phyloP scores from a whole-genome alignment of 2,888 invertebrate genomes.

The Notodonta dromedarius region DNA sequence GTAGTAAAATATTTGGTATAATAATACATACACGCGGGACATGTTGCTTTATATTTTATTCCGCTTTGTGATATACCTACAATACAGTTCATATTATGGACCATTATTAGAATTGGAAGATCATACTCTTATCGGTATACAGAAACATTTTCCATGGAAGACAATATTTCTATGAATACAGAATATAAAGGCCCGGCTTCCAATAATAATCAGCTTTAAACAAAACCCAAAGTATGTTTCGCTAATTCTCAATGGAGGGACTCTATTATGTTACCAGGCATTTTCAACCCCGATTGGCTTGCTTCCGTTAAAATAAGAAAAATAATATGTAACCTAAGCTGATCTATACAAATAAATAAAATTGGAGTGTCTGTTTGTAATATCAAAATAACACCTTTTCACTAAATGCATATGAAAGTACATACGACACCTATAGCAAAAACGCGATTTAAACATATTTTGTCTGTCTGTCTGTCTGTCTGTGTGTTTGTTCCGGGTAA shows the following conservation, averaged over 20 bases:
- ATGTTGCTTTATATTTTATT: slow-evolving; percentile 20
- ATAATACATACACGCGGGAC: slow-evolving; percentile 14
- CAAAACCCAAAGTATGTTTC: too few species aligned
- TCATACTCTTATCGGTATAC: background rate
- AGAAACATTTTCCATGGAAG: background rate
- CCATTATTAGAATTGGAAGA: background rate
- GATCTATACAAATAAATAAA: too few species aligned
- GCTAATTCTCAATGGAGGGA: too few species aligned
- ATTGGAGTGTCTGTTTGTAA: too few species aligned
- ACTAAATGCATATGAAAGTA: too few species aligned
- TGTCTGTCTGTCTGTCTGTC: too few species aligned
- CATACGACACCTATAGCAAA: too few species aligned
- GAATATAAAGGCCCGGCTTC: background rate
- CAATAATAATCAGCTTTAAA: too few species aligned
- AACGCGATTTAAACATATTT: too few species aligned
- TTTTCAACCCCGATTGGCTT: background rate
- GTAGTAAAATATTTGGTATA: slow-evolving; percentile 26
- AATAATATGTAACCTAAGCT: background rate
- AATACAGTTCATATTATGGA: slow-evolving; percentile 11
- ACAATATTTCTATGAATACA: background rate
- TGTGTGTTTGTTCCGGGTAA: too few species aligned
- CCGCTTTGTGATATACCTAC: slow-evolving; percentile 21
- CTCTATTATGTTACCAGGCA: too few species aligned
- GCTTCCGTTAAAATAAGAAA: background rate
- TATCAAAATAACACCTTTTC: too few species aligned